phyloP scores from a whole-genome alignment of 2,113 vertebrate species.

The Pelecanus crispus region DNA sequence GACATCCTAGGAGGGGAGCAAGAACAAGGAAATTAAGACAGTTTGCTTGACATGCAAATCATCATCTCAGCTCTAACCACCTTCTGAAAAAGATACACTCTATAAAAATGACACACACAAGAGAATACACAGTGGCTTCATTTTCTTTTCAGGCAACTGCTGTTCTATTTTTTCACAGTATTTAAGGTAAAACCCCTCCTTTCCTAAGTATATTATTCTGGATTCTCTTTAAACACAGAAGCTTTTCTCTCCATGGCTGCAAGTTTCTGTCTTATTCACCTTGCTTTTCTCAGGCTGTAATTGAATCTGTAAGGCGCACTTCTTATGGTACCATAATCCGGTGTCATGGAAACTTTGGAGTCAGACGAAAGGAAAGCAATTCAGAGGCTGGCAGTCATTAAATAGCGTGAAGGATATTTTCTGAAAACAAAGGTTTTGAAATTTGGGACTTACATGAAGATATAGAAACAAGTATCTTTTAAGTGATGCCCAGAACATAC shows the following conservation, averaged over 20 bases:
- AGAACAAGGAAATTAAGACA: slow-evolving; percentile 47
- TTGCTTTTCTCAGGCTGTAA: not conserved
- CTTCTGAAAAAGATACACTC: slow-evolving; percentile 1
- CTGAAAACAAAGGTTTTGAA: not conserved
- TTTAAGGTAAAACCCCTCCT: not conserved
- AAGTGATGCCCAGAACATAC: not conserved
- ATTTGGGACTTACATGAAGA: not conserved
- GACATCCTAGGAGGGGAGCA: not conserved
- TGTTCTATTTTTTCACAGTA: not conserved
- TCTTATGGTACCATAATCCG: not conserved
- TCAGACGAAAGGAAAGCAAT: not conserved
- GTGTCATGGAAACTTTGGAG: slow-evolving; percentile 45
- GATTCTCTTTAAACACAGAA: not conserved
- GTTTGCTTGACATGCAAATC: slow-evolving; percentile 44
- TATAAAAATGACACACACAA: not conserved
- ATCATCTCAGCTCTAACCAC: slow-evolving; percentile 2
- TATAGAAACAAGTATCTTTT: not conserved
- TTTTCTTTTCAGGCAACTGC: slow-evolving; percentile 11
- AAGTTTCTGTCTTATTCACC: not conserved
- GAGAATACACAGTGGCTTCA: not conserved
- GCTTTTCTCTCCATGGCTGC: not conserved
- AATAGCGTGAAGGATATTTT: not conserved
- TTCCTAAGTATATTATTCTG: not conserved
- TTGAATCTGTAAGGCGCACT: not conserved
- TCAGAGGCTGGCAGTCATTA: not conserved